Conservation (phyloP, 1,140 invertebrate species). For the Apocrypta bakeri region DNA sequence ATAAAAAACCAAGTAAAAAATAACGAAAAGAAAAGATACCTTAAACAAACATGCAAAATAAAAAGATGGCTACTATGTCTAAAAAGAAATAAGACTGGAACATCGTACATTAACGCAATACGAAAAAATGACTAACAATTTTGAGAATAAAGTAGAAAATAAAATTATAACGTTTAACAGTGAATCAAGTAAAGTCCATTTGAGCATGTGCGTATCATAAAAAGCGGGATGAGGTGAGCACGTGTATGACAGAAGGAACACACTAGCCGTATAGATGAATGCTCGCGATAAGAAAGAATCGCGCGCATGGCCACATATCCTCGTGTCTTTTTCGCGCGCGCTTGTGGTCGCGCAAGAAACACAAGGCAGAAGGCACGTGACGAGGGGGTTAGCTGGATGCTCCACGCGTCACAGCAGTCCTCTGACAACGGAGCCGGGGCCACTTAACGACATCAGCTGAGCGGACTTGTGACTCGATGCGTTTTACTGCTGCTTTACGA, state of each 20-base stretch:
- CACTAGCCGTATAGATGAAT: constrained; percentile 30
- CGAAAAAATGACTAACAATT: too few species aligned
- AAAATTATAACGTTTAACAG: neutral
- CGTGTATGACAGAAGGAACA: neutral
- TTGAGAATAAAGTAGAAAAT: neutral
- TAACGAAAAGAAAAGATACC: neutral
- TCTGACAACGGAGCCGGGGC: constrained; percentile 59
- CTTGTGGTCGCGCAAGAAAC: neutral
- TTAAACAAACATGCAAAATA: neutral
- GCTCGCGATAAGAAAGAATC: constrained; percentile 24
- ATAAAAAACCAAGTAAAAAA: constrained; percentile 36
- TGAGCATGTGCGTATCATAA: neutral
- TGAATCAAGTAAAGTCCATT: neutral
- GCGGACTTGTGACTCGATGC: constrained; percentile 74
- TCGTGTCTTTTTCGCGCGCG: constrained; percentile 40
- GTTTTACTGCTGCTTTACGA: constrained; percentile 74
- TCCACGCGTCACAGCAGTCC: constrained; percentile 52
- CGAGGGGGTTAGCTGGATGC: constrained; percentile 40
- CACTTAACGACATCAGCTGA: constrained; percentile 70
- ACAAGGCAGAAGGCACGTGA: constrained; percentile 43
- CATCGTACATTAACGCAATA: too few species aligned
- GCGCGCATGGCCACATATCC: constrained; percentile 25
- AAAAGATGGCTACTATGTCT: too few species aligned
- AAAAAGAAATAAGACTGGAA: too few species aligned
- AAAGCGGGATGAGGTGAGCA: constrained; percentile 10